A percentile compares a stretch with the other conserved stretches of the same genome.
phyloP scores from a whole-genome alignment of 2,888 invertebrate genomes.

The Hermaeophaga mercurialis region DNA sequence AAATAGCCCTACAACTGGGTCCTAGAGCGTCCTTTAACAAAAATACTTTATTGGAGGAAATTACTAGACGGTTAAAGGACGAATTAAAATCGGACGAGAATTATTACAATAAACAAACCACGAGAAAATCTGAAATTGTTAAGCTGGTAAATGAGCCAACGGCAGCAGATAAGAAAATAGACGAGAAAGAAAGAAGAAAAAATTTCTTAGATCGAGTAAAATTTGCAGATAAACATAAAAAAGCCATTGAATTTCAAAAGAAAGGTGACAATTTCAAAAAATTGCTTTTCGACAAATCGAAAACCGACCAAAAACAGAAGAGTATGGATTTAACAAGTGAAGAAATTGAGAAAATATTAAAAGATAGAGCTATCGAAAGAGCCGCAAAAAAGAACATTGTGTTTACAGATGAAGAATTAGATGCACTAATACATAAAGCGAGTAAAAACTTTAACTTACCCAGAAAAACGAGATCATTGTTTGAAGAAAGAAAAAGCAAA shows the following conservation, averaged over 20 bases:
- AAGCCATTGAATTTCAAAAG: constrained; percentile 27
- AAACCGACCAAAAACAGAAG: constrained; percentile 13
- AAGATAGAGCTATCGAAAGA: constrained; percentile 47
- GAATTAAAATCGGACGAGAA: constrained; percentile 49
- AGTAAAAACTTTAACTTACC: constrained; percentile 41
- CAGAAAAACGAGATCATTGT: constrained; percentile 30
- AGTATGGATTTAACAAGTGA: constrained; percentile 31
- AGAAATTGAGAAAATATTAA: constrained; percentile 49
- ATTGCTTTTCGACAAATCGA: constrained; percentile 22
- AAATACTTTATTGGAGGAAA: constrained; percentile 52
- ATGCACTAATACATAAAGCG: constrained; percentile 45
- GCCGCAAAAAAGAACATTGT: constrained; percentile 45
- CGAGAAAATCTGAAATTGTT: neutral
- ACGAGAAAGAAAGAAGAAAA: constrained; percentile 31
- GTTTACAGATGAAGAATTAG: constrained; percentile 49
- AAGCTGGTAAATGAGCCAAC: constrained; percentile 8
- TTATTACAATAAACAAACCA: constrained; percentile 38
- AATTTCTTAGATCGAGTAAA: constrained; percentile 34
- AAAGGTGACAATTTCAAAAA: constrained; percentile 31
- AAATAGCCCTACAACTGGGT: constrained; percentile 40
- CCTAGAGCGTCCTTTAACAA: constrained; percentile 25
- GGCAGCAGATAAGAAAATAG: constrained; percentile 25
- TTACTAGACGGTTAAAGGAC: constrained; percentile 42
- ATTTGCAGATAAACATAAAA: constrained; percentile 35
- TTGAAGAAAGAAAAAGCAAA: constrained; percentile 19